These are phyloP conservation scores for Phenganax stokvisi DNA, from an alignment of 92 coral and sea anemone genomes.

Conservation along the genomic window DNA sequence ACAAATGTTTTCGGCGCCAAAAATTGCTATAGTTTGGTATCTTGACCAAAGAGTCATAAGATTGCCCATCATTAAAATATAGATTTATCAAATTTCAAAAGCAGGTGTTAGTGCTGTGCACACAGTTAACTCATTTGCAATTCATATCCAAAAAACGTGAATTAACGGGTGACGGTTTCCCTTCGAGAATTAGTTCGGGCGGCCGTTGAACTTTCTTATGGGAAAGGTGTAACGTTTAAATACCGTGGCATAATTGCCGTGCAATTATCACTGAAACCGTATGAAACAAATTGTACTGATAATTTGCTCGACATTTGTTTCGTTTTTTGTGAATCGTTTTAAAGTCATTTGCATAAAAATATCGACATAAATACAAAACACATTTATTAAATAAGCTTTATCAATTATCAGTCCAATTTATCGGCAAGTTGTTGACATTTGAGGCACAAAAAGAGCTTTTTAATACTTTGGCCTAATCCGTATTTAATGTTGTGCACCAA, in stretches of 20 bases:
- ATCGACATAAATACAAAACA: background rate
- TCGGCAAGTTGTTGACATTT: conserved; percentile 1
- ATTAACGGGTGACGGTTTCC: background rate
- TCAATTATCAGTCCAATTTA: background rate
- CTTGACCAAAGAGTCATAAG: background rate
- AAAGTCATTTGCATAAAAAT: background rate
- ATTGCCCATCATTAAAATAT: background rate
- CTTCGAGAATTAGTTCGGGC: background rate
- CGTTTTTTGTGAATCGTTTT: background rate
- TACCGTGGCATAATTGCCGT: background rate
- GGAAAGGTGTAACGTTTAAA: background rate
- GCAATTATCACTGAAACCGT: background rate
- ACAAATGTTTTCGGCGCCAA: too few species aligned
- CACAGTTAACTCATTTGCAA: conserved; percentile 1
- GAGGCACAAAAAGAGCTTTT: background rate
- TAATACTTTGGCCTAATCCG: background rate
- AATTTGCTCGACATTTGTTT: background rate
- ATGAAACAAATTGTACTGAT: background rate
- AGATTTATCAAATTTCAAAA: background rate
- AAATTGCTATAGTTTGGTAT: background rate
- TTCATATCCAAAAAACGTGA: background rate
- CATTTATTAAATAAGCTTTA: background rate
- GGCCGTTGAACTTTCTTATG: background rate
- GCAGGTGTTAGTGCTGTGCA: conserved; percentile 9
- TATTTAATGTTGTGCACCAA: background rate